phyloP scores from a whole-genome alignment of 2,797 vertebrate species.

The Pantherophis vulpinus region DNA sequence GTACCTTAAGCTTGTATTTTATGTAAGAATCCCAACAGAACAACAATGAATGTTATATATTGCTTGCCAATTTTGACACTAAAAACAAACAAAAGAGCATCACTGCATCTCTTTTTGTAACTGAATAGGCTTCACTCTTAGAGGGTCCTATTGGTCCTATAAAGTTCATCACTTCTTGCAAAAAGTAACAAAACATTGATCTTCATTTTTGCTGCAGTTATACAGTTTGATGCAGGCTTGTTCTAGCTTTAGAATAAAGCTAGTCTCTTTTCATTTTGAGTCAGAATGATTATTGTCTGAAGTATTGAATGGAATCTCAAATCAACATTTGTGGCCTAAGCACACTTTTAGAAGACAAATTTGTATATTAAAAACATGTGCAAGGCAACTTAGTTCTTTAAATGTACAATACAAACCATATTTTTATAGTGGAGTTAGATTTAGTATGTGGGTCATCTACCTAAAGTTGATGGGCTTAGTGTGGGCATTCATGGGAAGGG shows the following conservation, averaged over 20 bases:
- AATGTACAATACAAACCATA: conserved; percentile 2
- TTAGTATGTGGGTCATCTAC: not conserved
- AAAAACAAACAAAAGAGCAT: not conserved
- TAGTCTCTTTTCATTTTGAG: not conserved
- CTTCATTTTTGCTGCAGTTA: not conserved
- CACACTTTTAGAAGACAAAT: not conserved
- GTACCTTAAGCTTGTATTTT: not conserved
- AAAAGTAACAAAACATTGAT: not conserved
- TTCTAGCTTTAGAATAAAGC: not conserved
- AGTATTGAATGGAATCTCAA: not conserved
- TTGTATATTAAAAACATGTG: not conserved
- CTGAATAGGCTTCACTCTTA: not conserved
- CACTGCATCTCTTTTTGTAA: not conserved
- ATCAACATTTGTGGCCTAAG: not conserved
- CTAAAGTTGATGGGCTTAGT: not conserved
- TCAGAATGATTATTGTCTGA: not conserved
- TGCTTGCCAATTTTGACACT: not conserved
- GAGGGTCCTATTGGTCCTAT: not conserved
- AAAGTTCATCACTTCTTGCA: not conserved
- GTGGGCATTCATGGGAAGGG: not conserved
- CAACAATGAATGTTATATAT: not conserved
- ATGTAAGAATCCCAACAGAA: not conserved
- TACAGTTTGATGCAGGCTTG: not conserved
- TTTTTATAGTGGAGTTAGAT: conserved; percentile 19
- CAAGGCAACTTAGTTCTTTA: not conserved